phyloP scores from a whole-genome alignment of 2,888 invertebrate species.

The Frankliniella intonsa region DNA sequence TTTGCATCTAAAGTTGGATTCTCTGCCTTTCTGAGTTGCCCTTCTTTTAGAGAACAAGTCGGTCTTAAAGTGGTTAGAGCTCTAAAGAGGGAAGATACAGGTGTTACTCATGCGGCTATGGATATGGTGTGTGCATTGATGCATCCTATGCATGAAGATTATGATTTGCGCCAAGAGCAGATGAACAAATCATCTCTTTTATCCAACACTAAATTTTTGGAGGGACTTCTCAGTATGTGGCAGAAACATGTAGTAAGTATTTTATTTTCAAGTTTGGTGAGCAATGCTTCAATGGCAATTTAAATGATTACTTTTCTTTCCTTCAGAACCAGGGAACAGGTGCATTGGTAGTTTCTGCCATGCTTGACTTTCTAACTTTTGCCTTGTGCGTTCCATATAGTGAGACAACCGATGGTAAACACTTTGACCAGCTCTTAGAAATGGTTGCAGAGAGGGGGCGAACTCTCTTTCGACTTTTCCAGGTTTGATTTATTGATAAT shows the following conservation, averaged over 20 bases:
- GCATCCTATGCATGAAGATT: slow-evolving; percentile 97
- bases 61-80: slow-evolving; percentile 89
- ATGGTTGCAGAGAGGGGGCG: slow-evolving; percentile 91
- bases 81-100: slow-evolving; percentile 78
- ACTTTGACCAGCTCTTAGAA: slow-evolving; percentile 87
- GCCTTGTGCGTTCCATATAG: slow-evolving; percentile 97
- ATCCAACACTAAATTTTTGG: slow-evolving; percentile 84
- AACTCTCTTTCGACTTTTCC: slow-evolving; percentile 85
- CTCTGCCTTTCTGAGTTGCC: slow-evolving; percentile 60
- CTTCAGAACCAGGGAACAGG: slow-evolving; percentile 84
- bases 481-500: slow-evolving; percentile 50
- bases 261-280: slow-evolving; percentile 28
- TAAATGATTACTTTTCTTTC: slow-evolving; percentile 33
- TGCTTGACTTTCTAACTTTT: slow-evolving; percentile 97
- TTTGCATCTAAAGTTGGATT: slow-evolving; percentile 98
- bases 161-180: slow-evolving; percentile 95
- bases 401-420: slow-evolving; percentile 96
- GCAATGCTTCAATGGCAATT: not conserved
- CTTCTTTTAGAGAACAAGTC: slow-evolving; percentile 88
- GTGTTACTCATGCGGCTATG: slow-evolving; percentile 91
- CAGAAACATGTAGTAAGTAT: slow-evolving; percentile 80
- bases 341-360: slow-evolving; percentile 91
- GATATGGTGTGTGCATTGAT: slow-evolving; percentile 96
- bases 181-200: slow-evolving; percentile 94
- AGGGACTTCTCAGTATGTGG: slow-evolving; percentile 92